Base-by-base conservation (phyloP, 2,797 vertebrate species). In the Synaphobranchus kaupii region DNA sequence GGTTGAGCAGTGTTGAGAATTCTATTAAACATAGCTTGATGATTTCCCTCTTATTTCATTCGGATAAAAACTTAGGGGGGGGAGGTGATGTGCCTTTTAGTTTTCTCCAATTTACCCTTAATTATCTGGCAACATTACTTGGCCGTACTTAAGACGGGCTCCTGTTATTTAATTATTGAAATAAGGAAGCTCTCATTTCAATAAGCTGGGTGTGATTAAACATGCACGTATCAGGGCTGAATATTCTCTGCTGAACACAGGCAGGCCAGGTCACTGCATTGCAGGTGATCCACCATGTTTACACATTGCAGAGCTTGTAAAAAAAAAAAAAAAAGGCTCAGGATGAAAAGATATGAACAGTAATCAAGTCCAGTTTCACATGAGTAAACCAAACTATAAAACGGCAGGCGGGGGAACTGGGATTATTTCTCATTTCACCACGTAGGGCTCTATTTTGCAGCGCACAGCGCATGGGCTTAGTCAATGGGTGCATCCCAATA, bases 1-100 rank as follows among this genome's bases (percentile, higher is more conserved):
- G 94, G 94, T 95, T 95, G 95, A 95, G 95, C 95, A 94, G 95
- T 95, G 95, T 95, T 96, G 94, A 95, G 95, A 95, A 95, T 96
- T 96, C 95, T 96, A 96, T 96, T 96, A 95, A 95, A 95, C 95
- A 96, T 95, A 95, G 96, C 91, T 95, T 94, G 94, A 93, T 96
- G 95, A 95, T 95, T 96, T 94, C 47, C 78, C 94, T 95, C 92
- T 78, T 93, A 94, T 96, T 96, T 96, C 94, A 93, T 93, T 96
- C 93, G 91, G 92, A 93, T 93, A 93, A 91, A 93, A 94, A 88
- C 81, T 22, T 2, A 39, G 12, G 34, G 39, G 73, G 5, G 28
- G 73, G 28, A 88, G 89, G 89, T 89, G 89, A 91, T 88, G 89
- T 82, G 89, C 89, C 88, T 56, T 86, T 93, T 92, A 91, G 93